These are phyloP conservation scores for Lagodon rhomboides DNA, from an alignment of 2,797 vertebrate species.

Conservation along the genomic window DNA sequence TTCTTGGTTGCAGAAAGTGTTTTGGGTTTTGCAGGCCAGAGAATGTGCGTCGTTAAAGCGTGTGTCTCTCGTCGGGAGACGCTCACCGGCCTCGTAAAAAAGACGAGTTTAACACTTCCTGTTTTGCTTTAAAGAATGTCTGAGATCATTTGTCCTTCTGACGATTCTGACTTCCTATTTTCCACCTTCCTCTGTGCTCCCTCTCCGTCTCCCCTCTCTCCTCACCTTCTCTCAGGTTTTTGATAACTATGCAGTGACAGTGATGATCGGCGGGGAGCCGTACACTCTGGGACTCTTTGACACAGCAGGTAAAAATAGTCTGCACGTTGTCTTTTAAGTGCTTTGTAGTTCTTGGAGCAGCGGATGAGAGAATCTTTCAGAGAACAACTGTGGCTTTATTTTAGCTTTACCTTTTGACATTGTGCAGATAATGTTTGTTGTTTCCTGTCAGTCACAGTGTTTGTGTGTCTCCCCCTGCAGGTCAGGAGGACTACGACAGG, in stretches of 20 bases:
- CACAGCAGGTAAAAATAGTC: conserved; percentile 90
- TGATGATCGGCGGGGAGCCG: conserved; percentile 98
- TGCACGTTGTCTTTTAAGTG: neutral
- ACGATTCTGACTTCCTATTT: conserved; percentile 22
- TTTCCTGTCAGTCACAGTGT: neutral
- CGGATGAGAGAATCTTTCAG: neutral
- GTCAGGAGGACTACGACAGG: conserved; percentile 98
- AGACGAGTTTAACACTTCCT: conserved; percentile 17
- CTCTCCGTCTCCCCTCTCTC: neutral
- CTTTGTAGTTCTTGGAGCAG: neutral
- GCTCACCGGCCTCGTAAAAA: neutral
- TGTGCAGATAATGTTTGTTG: neutral
- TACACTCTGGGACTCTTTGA: conserved; percentile 97
- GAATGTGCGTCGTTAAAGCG: neutral
- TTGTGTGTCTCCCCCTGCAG: conserved; percentile 76
- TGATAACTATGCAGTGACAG: conserved; percentile 97
- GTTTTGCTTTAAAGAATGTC: conserved; percentile 21
- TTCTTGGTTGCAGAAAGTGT: neutral
- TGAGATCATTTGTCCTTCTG: conserved; percentile 5
- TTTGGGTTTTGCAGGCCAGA: neutral
- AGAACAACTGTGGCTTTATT: neutral
- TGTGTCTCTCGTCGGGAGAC: neutral
- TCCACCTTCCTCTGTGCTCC: neutral
- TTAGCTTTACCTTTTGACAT: neutral
- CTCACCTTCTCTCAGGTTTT: conserved; percentile 86